phyloP scores from a whole-genome alignment of 2,113 vertebrate genomes.

The Panthera leo region DNA sequence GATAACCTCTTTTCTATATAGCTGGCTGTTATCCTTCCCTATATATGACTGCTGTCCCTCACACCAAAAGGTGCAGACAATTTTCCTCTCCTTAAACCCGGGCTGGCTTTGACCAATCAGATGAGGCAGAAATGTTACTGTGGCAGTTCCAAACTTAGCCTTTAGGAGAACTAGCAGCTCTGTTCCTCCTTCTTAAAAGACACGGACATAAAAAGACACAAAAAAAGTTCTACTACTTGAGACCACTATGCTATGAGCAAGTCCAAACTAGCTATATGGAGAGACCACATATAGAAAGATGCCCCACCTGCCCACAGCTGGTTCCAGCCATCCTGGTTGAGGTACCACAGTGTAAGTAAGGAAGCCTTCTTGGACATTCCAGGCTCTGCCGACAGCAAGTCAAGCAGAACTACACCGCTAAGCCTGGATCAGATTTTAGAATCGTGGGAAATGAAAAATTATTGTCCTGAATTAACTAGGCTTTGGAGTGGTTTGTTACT shows the following conservation, averaged over 20 bases:
- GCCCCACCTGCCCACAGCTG: background rate
- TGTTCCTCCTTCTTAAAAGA: background rate
- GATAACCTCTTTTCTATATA: background rate
- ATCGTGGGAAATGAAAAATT: background rate
- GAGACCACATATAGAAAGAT: background rate
- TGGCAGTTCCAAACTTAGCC: background rate
- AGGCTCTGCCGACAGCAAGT: background rate
- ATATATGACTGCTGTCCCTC: background rate
- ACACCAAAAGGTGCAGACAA: background rate
- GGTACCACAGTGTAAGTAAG: too few relatives aligned
- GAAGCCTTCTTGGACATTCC: background rate
- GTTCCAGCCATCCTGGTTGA: background rate
- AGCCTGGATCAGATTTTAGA: background rate
- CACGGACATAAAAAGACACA: background rate
- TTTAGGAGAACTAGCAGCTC: background rate
- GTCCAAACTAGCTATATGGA: background rate
- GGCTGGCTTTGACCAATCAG: background rate
- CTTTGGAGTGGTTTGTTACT: background rate
- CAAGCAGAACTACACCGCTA: background rate
- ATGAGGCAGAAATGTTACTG: background rate
- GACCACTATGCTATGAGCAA: background rate
- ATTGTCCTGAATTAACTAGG: background rate
- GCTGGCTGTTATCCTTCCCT: background rate
- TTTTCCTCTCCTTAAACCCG: background rate
- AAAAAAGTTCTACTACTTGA: background rate